A percentile compares a stretch with the other conserved stretches of the same genome.
Conservation (phyloP, 2,797 vertebrate species). For the Xiphophorus birchmanni region DNA sequence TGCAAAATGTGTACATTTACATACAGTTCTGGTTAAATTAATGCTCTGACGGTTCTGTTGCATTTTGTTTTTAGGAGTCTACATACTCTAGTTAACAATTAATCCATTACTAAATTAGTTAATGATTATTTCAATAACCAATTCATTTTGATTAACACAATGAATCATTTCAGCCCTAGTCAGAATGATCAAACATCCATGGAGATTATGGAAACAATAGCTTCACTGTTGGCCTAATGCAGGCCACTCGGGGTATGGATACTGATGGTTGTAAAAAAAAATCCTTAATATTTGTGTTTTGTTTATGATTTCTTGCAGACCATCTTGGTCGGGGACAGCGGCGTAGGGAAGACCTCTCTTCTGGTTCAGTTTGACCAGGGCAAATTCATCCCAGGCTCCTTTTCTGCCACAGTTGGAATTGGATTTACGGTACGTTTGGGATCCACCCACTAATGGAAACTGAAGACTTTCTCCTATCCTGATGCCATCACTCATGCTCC, state of each 20-base stretch:
- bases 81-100: too few relatives aligned
- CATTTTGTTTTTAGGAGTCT: too few relatives aligned
- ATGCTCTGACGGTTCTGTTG: too few relatives aligned
- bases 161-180: too few relatives aligned
- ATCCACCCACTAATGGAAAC: neutral
- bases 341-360: slow-evolving; percentile 93
- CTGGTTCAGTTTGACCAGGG: slow-evolving; percentile 97
- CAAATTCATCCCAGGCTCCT: slow-evolving; percentile 95
- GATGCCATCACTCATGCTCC: neutral
- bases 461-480: neutral
- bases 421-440: slow-evolving; percentile 87
- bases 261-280: neutral
- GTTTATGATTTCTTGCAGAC: slow-evolving; percentile 79
- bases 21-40: too few relatives aligned
- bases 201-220: neutral
- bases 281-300: neutral
- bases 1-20: too few relatives aligned
- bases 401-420: slow-evolving; percentile 94
- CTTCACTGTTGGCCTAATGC: neutral
- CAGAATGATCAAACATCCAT: neutral
- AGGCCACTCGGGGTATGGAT: too few relatives aligned
- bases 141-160: too few relatives aligned
- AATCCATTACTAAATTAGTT: too few relatives aligned
- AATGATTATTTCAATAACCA: too few relatives aligned
- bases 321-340: slow-evolving; percentile 94